Conservation (phyloP, 2,797 vertebrate species). For the Pteropus rufus region DNA sequence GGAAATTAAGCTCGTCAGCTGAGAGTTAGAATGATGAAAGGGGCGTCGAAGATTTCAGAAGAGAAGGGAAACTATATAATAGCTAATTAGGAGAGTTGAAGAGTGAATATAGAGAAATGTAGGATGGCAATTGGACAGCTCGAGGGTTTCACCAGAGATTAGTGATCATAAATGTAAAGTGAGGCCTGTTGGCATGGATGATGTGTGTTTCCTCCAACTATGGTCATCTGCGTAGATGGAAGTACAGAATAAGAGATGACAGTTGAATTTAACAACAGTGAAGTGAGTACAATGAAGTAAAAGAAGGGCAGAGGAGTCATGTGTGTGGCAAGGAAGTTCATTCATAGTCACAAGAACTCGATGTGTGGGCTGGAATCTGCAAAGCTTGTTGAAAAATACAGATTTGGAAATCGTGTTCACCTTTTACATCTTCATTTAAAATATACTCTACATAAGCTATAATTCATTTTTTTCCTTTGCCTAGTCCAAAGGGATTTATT, state of each 20-base stretch:
- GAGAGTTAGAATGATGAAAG: background rate
- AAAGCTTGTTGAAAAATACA: background rate
- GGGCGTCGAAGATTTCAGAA: background rate
- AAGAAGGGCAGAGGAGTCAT: background rate
- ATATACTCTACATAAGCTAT: background rate
- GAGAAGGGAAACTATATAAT: background rate
- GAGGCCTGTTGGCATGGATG: background rate
- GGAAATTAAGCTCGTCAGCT: slow-evolving; percentile 28
- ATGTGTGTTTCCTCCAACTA: background rate
- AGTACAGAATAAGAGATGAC: background rate
- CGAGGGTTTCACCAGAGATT: background rate
- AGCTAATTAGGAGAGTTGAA: background rate
- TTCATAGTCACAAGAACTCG: background rate
- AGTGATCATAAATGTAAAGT: background rate
- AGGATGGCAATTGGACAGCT: background rate
- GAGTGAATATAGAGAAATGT: background rate
- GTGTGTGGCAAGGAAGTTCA: background rate
- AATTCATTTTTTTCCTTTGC: background rate
- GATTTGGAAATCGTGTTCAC: background rate
- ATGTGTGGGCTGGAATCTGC: background rate
- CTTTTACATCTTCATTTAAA: background rate
- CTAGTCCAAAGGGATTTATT: background rate
- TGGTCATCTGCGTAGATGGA: background rate
- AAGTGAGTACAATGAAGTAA: background rate
- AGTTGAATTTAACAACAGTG: background rate